Conservation (phyloP, 2,797 vertebrate genomes). For the Erpetoichthys calabaricus region DNA sequence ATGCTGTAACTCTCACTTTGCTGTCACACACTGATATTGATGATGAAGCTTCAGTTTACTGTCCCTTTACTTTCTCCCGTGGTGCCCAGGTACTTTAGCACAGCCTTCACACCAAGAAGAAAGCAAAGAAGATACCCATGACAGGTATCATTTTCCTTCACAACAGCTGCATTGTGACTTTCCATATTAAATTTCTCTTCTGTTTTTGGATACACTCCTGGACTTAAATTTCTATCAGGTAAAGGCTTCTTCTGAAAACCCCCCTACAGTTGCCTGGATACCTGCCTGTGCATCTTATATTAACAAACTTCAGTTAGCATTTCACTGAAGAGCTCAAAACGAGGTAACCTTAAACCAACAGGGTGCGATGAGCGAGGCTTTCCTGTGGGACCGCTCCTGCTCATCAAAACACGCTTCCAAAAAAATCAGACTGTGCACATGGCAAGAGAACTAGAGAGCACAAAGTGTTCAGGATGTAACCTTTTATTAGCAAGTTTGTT, state of each 20-base stretch:
- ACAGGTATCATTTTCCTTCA: not conserved
- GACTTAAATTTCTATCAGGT: slow-evolving; percentile 37
- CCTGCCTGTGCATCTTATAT: slow-evolving; percentile 26
- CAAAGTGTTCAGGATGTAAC: too few species aligned
- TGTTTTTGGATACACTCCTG: slow-evolving; percentile 27
- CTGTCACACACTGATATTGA: too few species aligned
- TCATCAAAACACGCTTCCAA: too few species aligned
- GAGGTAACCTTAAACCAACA: not conserved
- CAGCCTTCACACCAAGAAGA: too few species aligned
- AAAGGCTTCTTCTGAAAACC: slow-evolving; percentile 26
- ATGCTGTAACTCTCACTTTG: too few species aligned
- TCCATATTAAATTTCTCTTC: slow-evolving; percentile 24
- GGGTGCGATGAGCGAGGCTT: not conserved
- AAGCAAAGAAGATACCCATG: too few species aligned
- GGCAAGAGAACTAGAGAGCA: too few species aligned
- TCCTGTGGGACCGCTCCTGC: not conserved
- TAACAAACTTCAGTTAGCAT: not conserved
- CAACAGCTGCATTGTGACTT: slow-evolving; percentile 23
- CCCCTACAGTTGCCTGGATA: slow-evolving; percentile 47
- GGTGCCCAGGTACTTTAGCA: too few species aligned
- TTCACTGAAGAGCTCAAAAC: not conserved
- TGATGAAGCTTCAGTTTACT: too few species aligned
- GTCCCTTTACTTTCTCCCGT: too few species aligned
- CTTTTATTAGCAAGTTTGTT: too few species aligned
- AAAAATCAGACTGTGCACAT: too few species aligned